Evolutionary conservation across 2,888 invertebrate species (phyloP).

Genomic region (Pharmacophagus antenor): DNA sequence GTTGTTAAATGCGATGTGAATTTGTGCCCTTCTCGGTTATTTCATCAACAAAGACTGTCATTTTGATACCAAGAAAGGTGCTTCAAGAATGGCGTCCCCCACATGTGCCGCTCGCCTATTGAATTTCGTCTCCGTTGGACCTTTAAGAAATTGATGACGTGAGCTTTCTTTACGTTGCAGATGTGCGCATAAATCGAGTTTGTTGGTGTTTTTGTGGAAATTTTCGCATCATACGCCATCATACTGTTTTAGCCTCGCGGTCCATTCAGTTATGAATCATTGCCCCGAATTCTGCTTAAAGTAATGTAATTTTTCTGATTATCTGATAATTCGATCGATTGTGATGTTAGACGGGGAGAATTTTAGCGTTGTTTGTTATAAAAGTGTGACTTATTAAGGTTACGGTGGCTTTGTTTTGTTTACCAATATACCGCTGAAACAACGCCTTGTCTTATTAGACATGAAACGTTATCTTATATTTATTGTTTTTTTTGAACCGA

Average conservation of each 20-base stretch:
- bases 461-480: conserved; percentile 31
- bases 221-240: conserved; percentile 43
- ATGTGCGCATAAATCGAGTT: conserved; percentile 49
- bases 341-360: conserved; percentile 29
- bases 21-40: conserved; percentile 66
- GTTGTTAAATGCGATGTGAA: conserved; percentile 56
- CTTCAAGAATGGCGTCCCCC: conserved; percentile 88
- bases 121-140: conserved; percentile 61
- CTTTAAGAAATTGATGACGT: conserved; percentile 68
- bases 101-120: conserved; percentile 82
- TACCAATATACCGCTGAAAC: conserved; percentile 59
- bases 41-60: conserved; percentile 80
- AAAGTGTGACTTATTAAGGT: conserved; percentile 41
- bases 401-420: conserved; percentile 68
- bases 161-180: conserved; percentile 57
- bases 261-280: conserved; percentile 65
- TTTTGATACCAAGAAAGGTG: conserved; percentile 83
- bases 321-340: conserved; percentile 33
- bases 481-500: conserved; percentile 25
- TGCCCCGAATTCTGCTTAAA: conserved; percentile 65
- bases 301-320: conserved; percentile 47
- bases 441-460: conserved; percentile 32
- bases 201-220: conserved; percentile 48
- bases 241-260: conserved; percentile 53
- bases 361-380: conserved; percentile 35